Conservation (phyloP, 1,140 invertebrate species). For the Dreissena polymorpha region DNA sequence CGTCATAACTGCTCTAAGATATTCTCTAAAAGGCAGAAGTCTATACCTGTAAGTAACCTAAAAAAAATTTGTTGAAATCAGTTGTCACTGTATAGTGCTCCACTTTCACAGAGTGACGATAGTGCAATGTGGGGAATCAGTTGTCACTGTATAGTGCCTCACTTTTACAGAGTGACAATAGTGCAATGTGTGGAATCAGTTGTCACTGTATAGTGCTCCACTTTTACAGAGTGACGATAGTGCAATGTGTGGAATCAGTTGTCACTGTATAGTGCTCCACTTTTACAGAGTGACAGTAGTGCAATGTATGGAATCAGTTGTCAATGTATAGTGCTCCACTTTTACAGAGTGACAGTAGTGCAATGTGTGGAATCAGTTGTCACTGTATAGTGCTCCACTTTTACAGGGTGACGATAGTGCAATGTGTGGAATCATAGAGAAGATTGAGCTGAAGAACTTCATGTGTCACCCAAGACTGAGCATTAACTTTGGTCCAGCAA, state of each 20-base stretch:
- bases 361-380: slow-evolving; percentile 83
- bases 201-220: neutral
- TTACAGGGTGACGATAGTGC: slow-evolving; percentile 60
- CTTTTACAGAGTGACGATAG: slow-evolving; percentile 52
- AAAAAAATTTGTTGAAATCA: too few species aligned
- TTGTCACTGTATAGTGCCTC: neutral
- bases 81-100: too few species aligned
- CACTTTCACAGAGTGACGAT: slow-evolving; percentile 40
- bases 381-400: neutral
- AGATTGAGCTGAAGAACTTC: slow-evolving; percentile 91
- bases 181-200: slow-evolving; percentile 83
- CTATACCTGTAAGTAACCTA: too few species aligned
- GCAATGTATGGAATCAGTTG: slow-evolving; percentile 83
- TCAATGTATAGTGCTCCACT: neutral
- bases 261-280: neutral
- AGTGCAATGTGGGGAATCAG: slow-evolving; percentile 83
- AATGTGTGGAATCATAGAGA: slow-evolving; percentile 86
- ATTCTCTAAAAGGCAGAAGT: too few species aligned
- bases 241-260: slow-evolving; percentile 83
- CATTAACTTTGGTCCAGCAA: slow-evolving; percentile 87
- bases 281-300: slow-evolving; percentile 53
- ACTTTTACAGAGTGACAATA: slow-evolving; percentile 43
- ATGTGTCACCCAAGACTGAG: slow-evolving; percentile 94
- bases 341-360: slow-evolving; percentile 56
- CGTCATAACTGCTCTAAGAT: too few species aligned